Conservation (phyloP, 2,888 invertebrate genomes). For the Scrobipalpa costella region DNA sequence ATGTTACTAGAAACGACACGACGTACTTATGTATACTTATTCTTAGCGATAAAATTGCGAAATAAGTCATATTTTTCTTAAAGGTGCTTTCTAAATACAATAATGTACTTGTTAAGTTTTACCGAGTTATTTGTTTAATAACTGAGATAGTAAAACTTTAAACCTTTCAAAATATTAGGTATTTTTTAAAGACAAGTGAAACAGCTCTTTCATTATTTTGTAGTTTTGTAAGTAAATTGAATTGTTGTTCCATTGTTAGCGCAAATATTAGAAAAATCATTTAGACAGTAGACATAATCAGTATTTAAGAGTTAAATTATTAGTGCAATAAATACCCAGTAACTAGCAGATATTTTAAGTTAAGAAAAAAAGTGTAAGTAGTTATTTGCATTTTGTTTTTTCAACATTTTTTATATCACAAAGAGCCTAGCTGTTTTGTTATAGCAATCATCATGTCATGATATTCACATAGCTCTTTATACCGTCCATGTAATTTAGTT, state of each 20-base stretch:
- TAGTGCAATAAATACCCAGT: slow-evolving; percentile 37
- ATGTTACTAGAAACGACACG: not conserved
- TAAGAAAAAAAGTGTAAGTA: slow-evolving; percentile 12
- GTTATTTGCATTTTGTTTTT: slow-evolving; percentile 3
- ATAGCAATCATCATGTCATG: not conserved
- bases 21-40: slow-evolving; percentile 8
- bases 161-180: not conserved
- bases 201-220: not conserved
- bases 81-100: not conserved
- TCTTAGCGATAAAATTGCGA: not conserved
- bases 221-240: slow-evolving; percentile 21
- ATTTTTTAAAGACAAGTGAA: not conserved
- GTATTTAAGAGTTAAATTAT: slow-evolving; percentile 31
- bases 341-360: not conserved
- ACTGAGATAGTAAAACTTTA: not conserved
- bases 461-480: not conserved
- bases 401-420: not conserved
- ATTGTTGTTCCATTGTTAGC: slow-evolving; percentile 28
- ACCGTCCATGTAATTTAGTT: slow-evolving; percentile 2
- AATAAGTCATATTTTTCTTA: slow-evolving; percentile 1
- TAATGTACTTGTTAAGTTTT: not conserved
- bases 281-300: slow-evolving; percentile 22
- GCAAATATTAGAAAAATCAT: slow-evolving; percentile 20
- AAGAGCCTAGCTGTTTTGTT: slow-evolving; percentile 3
- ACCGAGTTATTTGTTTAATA: slow-evolving; percentile 1